These are phyloP conservation scores for Odontomachus brunneus DNA, from an alignment of 1,140 invertebrate species.

Conservation along the genomic window DNA sequence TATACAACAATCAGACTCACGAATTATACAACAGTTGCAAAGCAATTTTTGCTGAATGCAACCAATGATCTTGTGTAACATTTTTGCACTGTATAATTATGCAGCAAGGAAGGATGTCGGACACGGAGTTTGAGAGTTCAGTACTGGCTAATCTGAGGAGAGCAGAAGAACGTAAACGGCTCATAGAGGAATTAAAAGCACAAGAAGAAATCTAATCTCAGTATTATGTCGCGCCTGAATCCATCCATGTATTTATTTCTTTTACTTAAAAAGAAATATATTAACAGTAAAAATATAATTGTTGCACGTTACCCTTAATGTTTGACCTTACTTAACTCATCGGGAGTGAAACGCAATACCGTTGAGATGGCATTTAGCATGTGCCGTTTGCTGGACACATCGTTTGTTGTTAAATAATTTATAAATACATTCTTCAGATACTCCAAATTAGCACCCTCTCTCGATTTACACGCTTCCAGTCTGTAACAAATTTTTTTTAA, in stretches of 20 bases:
- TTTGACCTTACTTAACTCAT: constrained; percentile 88
- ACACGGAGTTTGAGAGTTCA: constrained; percentile 92
- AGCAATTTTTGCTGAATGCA: no score
- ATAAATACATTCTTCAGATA: constrained; percentile 96
- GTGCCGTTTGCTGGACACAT: constrained; percentile 89
- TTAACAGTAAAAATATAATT: constrained; percentile 43
- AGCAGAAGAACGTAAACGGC: constrained; percentile 92
- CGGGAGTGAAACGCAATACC: constrained; percentile 91
- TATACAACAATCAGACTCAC: no score
- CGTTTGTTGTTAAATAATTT: constrained; percentile 91
- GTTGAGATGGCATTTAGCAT: constrained; percentile 96
- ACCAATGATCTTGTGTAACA: constrained; percentile 19
- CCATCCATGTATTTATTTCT: constrained; percentile 20
- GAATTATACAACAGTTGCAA: no score
- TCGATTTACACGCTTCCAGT: constrained; percentile 90
- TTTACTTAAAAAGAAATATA: constrained; percentile 32
- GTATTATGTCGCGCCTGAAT: no score
- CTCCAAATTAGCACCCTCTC: constrained; percentile 94
- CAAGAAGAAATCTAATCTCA: constrained; percentile 83
- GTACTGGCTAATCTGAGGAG: constrained; percentile 92
- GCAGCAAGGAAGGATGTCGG: constrained; percentile 81
- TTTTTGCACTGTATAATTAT: constrained; percentile 29
- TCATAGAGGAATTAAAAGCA: constrained; percentile 91
- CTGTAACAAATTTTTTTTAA: constrained; percentile 82
- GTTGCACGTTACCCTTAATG: constrained; percentile 65